Evolutionary conservation across 2,797 vertebrate species (phyloP).

Genomic region (Moxostoma hubbsi): DNA sequence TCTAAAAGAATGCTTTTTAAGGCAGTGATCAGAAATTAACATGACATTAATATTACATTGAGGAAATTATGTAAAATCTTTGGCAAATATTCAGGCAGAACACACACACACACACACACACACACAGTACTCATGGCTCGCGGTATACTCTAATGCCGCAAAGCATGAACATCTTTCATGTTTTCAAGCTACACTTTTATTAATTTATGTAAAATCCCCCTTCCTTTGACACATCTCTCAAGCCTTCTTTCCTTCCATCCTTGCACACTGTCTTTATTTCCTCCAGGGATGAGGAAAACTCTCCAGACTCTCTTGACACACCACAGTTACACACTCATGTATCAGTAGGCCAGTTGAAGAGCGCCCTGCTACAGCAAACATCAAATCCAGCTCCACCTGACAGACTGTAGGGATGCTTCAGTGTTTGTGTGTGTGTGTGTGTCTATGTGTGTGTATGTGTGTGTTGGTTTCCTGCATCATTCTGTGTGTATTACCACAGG

Average conservation of each 20-base stretch:
- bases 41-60: not conserved
- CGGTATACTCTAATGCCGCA: not conserved
- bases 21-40: not conserved
- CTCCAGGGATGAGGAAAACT: conserved; percentile 69
- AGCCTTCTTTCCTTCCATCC: conserved; percentile 50
- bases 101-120: no score
- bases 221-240: not conserved
- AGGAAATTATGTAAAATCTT: not conserved
- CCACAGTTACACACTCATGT: conserved; percentile 78
- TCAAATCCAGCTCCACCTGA: conserved; percentile 65
- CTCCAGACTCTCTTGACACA: conserved; percentile 48
- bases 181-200: not conserved
- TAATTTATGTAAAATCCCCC: not conserved
- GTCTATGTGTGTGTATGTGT: conserved; percentile 41
- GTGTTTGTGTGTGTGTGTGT: conserved; percentile 15
- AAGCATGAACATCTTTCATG: not conserved
- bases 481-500: conserved; percentile 34
- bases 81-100: not conserved
- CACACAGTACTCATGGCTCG: not conserved
- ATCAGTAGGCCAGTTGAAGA: conserved; percentile 80
- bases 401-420: conserved; percentile 71
- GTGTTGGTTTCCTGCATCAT: conserved; percentile 30
- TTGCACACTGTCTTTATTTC: conserved; percentile 57
- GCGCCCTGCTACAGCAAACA: conserved; percentile 73
- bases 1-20: not conserved